Conservation (phyloP, 2,113 vertebrate species). For the Ictalurus furcatus region DNA sequence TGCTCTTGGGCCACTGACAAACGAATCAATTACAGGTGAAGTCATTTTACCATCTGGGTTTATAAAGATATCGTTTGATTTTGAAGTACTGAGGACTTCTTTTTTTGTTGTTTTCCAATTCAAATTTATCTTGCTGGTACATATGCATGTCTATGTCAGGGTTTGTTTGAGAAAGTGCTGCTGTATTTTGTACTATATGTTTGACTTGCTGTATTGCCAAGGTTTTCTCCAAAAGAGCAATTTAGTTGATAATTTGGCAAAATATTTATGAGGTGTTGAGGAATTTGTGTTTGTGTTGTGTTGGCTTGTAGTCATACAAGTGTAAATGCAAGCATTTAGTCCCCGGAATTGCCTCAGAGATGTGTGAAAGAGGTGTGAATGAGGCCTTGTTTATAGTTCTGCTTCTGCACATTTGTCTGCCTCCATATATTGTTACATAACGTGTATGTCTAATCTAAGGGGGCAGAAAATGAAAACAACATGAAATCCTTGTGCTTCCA, state of each 20-base stretch:
- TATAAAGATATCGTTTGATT: not conserved
- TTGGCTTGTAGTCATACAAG: not conserved
- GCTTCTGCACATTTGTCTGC: not conserved
- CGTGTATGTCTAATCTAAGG: not conserved
- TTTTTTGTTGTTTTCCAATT: not conserved
- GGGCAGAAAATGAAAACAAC: not conserved
- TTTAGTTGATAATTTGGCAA: not conserved
- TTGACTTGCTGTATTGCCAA: not conserved
- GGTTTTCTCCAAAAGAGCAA: not conserved
- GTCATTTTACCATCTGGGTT: constrained; percentile 30
- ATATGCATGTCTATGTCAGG: not conserved
- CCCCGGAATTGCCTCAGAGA: not conserved
- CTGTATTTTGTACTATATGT: not conserved
- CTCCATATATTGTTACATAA: not conserved
- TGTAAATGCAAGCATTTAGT: constrained; percentile 3
- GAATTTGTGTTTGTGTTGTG: not conserved
- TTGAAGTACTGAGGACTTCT: not conserved
- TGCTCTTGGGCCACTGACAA: constrained; percentile 32
- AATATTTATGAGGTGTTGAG: not conserved
- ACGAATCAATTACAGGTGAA: constrained; percentile 42
- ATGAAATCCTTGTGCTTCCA: not conserved
- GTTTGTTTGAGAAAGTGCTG: not conserved
- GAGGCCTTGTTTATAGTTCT: not conserved
- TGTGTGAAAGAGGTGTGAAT: constrained; percentile 18
- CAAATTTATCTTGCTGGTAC: not conserved